Conservation (phyloP, 2,797 vertebrate genomes). For the Morelia viridis region DNA sequence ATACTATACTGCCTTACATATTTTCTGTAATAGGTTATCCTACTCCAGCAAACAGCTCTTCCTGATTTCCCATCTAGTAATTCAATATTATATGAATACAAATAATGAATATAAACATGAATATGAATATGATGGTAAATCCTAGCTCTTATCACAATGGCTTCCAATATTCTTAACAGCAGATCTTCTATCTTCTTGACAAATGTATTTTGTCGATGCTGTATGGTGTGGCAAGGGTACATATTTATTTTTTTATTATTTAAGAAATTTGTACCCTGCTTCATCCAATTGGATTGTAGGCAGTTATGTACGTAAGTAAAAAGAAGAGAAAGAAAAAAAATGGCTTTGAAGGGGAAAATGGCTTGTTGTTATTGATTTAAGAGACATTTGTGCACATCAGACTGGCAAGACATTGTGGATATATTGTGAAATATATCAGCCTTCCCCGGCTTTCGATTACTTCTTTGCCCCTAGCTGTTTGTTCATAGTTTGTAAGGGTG, state of each 20-base stretch:
- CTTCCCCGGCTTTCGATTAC: not conserved
- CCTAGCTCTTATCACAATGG: too few species aligned
- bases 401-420: not conserved
- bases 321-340: not conserved
- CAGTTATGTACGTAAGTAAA: not conserved
- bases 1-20: conserved; percentile 4
- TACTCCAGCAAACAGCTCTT: not conserved
- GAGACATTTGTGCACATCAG: not conserved
- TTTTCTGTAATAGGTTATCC: conserved; percentile 19
- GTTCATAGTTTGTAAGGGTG: not conserved
- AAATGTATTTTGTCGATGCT: not conserved
- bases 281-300: not conserved
- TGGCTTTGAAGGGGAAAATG: not conserved
- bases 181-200: not conserved
- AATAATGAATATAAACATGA: not conserved
- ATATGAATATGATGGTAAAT: not conserved
- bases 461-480: conserved; percentile 4
- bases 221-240: not conserved
- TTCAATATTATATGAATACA: not conserved
- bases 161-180: not conserved
- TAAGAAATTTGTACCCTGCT: too few species aligned
- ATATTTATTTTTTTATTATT: not conserved
- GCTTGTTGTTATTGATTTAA: not conserved
- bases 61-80: not conserved
- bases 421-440: conserved; percentile 18